A percentile compares a stretch with the other conserved stretches of the same genome.
phyloP scores from a whole-genome alignment of 2,113 vertebrate genomes.

The Vombatus ursinus region DNA sequence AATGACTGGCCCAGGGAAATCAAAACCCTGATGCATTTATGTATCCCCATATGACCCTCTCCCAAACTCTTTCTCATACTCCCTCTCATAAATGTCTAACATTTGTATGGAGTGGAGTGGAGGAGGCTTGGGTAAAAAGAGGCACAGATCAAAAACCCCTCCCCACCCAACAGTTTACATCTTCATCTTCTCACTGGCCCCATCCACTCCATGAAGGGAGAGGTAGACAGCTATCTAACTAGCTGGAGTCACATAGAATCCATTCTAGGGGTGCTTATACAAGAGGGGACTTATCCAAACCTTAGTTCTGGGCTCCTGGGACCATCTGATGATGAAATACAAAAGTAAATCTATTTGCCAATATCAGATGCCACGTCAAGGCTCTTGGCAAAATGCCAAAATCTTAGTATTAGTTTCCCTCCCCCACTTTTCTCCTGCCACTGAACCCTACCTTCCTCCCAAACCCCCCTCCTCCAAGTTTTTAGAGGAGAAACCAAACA shows the following conservation, averaged over 20 bases:
- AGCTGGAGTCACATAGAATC: constrained; percentile 38
- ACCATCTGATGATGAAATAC: constrained; percentile 84
- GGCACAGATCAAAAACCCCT: not conserved
- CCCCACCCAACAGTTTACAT: not conserved
- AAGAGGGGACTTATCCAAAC: constrained; percentile 54
- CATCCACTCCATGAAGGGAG: not conserved
- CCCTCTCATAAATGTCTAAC: not conserved
- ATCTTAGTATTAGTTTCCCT: not conserved
- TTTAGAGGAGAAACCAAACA: constrained; percentile 52
- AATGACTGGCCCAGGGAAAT: not conserved
- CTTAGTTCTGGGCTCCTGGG: constrained; percentile 41
- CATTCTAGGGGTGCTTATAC: constrained; percentile 48
- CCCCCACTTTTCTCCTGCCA: constrained; percentile 52
- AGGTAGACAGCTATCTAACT: constrained; percentile 51
- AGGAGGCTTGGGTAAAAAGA: not conserved
- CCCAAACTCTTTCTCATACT: not conserved
- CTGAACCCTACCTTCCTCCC: not conserved
- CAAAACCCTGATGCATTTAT: not conserved
- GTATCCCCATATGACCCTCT: not conserved
- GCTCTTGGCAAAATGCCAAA: constrained; percentile 75
- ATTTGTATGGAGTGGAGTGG: not conserved
- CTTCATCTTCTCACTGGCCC: not conserved
- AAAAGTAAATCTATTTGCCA: constrained; percentile 81
- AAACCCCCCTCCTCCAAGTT: constrained; percentile 2
- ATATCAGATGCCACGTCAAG: constrained; percentile 73